Conservation (phyloP, 2,113 vertebrate species). For the mouse (Mus musculus) region GRCm39 chr4:109407001-109407500, state of each 20-base stretch:
- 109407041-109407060: neutral
- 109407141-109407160: neutral
- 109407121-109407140: neutral
- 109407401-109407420: neutral
- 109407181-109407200: neutral
- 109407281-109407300: neutral
- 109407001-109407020: neutral
- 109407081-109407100: neutral
- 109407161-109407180: neutral
- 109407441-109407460: neutral
- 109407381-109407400: neutral
- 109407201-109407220: neutral
- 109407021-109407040: neutral
- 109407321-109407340: neutral
- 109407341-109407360: neutral
- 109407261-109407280: neutral
- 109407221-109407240: neutral
- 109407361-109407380: neutral
- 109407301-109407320: neutral
- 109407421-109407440: neutral
- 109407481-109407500: neutral
- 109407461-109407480: neutral
- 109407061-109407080: neutral
- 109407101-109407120: neutral
- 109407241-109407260: neutral